Conservation (phyloP, 2,113 vertebrate genomes). For the Pangasianodon hypophthalmus region DNA sequence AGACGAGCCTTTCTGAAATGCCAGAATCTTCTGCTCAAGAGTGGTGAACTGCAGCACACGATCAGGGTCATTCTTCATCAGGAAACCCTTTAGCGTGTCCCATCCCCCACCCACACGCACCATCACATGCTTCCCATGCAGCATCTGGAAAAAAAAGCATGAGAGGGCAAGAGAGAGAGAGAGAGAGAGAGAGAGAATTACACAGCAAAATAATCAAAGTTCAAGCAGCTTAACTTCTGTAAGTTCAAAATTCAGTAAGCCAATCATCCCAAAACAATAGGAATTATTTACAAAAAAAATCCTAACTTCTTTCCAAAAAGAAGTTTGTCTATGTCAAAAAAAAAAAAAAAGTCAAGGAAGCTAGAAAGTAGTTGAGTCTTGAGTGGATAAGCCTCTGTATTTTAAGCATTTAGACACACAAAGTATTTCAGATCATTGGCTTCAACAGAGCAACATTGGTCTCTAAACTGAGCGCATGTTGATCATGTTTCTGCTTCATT, state of each 20-base stretch:
- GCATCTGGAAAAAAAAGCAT: slow-evolving; percentile 79
- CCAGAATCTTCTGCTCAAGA: slow-evolving; percentile 94
- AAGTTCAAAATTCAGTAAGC: not conserved
- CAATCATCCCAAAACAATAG: not conserved
- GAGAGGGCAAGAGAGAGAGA: not conserved
- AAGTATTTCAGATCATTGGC: not conserved
- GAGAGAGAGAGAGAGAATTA: too few species aligned
- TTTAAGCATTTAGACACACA: not conserved
- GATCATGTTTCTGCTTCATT: not conserved
- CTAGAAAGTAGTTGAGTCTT: not conserved
- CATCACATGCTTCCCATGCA: slow-evolving; percentile 98
- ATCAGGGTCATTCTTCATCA: slow-evolving; percentile 92
- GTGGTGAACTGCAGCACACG: slow-evolving; percentile 93
- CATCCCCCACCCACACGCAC: slow-evolving; percentile 97
- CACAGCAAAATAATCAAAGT: not conserved
- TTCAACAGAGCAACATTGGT: not conserved
- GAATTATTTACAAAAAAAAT: not conserved
- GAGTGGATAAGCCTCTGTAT: not conserved
- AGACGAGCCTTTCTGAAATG: slow-evolving; percentile 86
- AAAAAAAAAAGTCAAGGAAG: not conserved
- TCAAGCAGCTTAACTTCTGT: not conserved
- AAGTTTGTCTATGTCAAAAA: too few species aligned
- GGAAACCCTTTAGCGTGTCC: slow-evolving; percentile 96
- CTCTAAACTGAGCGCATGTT: not conserved
- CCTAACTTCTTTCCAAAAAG: not conserved